These are phyloP conservation scores for Chrosomus eos DNA, from an alignment of 2,797 vertebrate genomes.

Conservation along the genomic window DNA sequence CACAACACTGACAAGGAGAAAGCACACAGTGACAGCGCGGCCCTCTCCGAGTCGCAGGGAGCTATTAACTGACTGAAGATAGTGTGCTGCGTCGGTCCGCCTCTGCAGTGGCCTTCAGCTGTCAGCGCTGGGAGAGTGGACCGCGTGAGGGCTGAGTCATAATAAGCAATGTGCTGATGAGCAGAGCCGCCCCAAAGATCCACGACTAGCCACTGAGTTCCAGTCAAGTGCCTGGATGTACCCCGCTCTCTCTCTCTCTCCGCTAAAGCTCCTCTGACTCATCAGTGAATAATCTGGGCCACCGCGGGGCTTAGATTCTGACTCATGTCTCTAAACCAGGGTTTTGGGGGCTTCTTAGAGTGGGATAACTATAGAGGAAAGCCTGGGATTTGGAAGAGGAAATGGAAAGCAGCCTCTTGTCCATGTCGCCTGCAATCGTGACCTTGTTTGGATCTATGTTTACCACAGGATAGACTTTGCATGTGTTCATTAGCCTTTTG, in stretches of 20 bases:
- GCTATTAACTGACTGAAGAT: conserved; percentile 21
- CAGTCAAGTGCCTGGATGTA: conserved; percentile 43
- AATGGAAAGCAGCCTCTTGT: conserved; percentile 10
- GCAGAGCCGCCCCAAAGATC: conserved; percentile 53
- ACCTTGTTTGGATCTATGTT: background rate
- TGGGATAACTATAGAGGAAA: conserved; percentile 6
- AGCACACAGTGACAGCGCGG: background rate
- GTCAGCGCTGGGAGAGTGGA: conserved; percentile 23
- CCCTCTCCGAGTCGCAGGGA: background rate
- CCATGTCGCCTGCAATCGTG: background rate
- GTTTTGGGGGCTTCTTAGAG: conserved; percentile 38
- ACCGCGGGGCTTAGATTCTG: conserved; percentile 27
- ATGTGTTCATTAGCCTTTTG: conserved; percentile 1
- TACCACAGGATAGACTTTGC: background rate
- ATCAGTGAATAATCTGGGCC: conserved; percentile 50
- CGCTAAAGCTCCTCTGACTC: conserved; percentile 53
- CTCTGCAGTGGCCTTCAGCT: conserved; percentile 60
- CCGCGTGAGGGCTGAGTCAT: conserved; percentile 55
- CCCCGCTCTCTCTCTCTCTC: conserved; percentile 13
- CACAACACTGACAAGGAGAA: conserved; percentile 22
- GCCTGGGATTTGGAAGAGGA: conserved; percentile 1
- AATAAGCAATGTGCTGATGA: conserved; percentile 61
- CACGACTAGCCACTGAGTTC: conserved; percentile 49
- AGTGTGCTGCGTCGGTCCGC: conserved; percentile 31
- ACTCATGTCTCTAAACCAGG: conserved; percentile 36